These are phyloP conservation scores for Grus americana DNA, from an alignment of 2,113 vertebrate genomes.

Conservation along the genomic window DNA sequence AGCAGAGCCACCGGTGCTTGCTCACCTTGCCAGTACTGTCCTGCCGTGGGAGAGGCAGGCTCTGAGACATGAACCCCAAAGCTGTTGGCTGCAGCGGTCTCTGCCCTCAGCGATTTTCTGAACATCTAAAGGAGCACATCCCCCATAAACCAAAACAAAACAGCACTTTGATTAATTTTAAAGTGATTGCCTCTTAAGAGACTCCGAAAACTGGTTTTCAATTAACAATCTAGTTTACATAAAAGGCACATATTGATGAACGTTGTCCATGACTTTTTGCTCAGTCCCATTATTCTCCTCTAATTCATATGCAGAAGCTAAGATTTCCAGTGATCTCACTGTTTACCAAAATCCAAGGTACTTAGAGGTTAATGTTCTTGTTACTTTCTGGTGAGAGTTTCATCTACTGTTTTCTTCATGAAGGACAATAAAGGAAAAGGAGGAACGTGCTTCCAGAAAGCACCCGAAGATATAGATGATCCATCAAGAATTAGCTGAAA, in stretches of 20 bases:
- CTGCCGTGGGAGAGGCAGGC: background rate
- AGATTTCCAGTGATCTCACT: constrained; percentile 5
- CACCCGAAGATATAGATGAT: background rate
- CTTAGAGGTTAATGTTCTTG: background rate
- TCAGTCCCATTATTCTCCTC: background rate
- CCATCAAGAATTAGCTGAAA: background rate
- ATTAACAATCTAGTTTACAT: constrained; percentile 7
- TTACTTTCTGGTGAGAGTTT: background rate
- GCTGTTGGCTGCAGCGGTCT: background rate
- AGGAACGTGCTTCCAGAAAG: background rate
- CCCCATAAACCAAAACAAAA: background rate
- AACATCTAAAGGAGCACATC: background rate
- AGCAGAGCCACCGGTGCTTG: background rate
- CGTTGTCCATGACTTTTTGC: background rate
- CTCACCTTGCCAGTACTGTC: background rate
- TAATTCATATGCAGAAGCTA: background rate
- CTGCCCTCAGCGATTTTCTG: background rate
- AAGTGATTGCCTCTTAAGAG: constrained; percentile 40
- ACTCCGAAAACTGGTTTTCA: constrained; percentile 37
- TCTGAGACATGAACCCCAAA: background rate
- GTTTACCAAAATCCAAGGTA: background rate
- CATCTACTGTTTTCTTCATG: background rate
- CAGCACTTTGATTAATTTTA: constrained; percentile 27
- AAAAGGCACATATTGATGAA: constrained; percentile 40
- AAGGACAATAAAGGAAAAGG: background rate